phyloP scores from a whole-genome alignment of 2,797 vertebrate genomes.

The Spinus pinus region DNA sequence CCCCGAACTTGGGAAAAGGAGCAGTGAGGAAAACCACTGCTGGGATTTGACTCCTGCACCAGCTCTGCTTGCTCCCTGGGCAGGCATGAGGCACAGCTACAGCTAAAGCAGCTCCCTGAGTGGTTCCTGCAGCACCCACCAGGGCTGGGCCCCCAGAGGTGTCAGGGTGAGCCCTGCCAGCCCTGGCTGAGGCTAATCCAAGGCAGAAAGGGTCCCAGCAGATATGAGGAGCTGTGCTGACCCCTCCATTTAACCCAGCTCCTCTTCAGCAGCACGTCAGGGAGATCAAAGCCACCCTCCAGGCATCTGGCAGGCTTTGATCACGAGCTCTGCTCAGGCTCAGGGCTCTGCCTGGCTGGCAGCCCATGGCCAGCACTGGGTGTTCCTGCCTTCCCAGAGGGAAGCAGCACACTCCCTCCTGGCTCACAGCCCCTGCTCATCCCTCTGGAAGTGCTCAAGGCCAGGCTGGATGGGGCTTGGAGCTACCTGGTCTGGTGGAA shows the following conservation, averaged over 20 bases:
- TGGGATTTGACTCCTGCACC: neutral
- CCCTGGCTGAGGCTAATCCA: neutral
- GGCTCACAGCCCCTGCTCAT: neutral
- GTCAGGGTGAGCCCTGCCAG: neutral
- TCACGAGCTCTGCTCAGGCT: constrained; percentile 6
- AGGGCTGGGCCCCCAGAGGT: neutral
- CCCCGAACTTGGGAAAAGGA: neutral
- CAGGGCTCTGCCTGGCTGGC: neutral
- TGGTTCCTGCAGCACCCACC: neutral
- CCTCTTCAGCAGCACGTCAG: neutral
- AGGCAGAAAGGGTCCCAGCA: neutral
- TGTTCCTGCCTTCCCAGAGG: neutral
- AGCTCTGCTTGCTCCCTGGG: neutral
- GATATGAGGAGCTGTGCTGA: neutral
- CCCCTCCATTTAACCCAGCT: neutral
- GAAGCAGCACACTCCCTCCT: neutral
- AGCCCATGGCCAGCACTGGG: neutral
- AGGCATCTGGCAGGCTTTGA: constrained; percentile 10
- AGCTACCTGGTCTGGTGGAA: neutral
- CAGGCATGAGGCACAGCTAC: fast-evolving
- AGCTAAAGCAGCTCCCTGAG: neutral
- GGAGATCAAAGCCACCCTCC: constrained; percentile 26
- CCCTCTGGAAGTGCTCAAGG: neutral
- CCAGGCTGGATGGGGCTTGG: neutral
- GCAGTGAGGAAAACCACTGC: neutral